Conservation (phyloP, 1,140 invertebrate genomes). For the Adelges cooleyi region DNA sequence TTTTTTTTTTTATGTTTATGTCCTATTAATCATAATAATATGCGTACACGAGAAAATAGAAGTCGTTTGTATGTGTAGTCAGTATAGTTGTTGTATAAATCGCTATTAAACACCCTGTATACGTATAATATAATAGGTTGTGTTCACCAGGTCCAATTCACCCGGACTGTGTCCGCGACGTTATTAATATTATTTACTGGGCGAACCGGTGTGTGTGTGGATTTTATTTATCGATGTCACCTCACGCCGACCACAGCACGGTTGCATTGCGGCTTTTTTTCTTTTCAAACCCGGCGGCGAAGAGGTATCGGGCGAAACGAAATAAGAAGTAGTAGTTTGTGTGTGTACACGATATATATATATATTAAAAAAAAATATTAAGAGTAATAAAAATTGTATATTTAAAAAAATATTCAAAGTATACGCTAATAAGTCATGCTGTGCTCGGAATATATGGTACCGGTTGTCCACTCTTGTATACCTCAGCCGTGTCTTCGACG, state of each 20-base stretch:
- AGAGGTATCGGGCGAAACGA: background rate
- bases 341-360: no score
- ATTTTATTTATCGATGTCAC: constrained; percentile 28
- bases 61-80: no score
- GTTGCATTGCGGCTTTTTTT: constrained; percentile 24
- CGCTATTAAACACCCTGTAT: constrained; percentile 7
- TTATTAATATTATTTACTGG: constrained; percentile 28
- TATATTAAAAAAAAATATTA: background rate
- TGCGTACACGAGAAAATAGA: no score
- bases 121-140: no score
- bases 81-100: no score
- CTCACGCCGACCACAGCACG: background rate
- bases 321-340: no score
- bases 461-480: constrained; percentile 18
- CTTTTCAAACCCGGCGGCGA: background rate
- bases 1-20: no score
- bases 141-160: constrained; percentile 5
- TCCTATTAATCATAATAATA: no score
- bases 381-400: constrained; percentile 27
- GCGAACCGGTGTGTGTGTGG: constrained; percentile 17
- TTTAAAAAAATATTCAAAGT: constrained; percentile 28
- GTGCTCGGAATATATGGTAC: constrained; percentile 24
- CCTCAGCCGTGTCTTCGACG: background rate
- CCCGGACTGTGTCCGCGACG: constrained; percentile 8
- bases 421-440: constrained; percentile 28